Evolutionary conservation across 1,140 invertebrate genomes (phyloP).

Genomic region (Nomia melanderi): DNA sequence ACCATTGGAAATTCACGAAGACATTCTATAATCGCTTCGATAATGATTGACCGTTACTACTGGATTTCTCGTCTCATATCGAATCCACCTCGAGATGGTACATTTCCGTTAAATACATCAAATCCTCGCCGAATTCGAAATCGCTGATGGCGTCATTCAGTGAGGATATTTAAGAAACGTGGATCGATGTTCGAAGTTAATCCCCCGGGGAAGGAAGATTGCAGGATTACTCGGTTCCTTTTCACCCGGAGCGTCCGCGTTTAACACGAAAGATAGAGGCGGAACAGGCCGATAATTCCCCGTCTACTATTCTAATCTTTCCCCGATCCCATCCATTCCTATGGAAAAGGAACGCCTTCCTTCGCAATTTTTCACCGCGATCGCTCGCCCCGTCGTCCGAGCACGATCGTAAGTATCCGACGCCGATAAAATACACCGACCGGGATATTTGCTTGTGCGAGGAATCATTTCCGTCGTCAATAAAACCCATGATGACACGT

Average conservation of each 20-base stretch:
- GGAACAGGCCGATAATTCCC: conserved; percentile 2
- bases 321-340: neutral
- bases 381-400: neutral
- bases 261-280: neutral
- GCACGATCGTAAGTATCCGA: neutral
- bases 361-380: neutral
- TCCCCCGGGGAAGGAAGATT: no score
- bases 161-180: no score
- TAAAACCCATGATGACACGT: conserved; percentile 32
- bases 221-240: no score
- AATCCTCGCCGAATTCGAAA: no score
- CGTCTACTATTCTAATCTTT: neutral
- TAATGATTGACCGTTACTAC: no score
- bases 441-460: conserved; percentile 9
- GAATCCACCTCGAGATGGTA: no score
- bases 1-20: no score
- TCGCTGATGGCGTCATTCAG: no score
- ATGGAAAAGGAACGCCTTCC: neutral
- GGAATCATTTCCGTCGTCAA: conserved; percentile 10
- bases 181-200: neutral
- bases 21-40: no score
- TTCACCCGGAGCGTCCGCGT: no score
- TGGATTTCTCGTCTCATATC: no score
- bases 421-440: neutral
- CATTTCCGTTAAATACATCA: no score